phyloP scores from a whole-genome alignment of 2,113 vertebrate genomes.

The Calypte anna region DNA sequence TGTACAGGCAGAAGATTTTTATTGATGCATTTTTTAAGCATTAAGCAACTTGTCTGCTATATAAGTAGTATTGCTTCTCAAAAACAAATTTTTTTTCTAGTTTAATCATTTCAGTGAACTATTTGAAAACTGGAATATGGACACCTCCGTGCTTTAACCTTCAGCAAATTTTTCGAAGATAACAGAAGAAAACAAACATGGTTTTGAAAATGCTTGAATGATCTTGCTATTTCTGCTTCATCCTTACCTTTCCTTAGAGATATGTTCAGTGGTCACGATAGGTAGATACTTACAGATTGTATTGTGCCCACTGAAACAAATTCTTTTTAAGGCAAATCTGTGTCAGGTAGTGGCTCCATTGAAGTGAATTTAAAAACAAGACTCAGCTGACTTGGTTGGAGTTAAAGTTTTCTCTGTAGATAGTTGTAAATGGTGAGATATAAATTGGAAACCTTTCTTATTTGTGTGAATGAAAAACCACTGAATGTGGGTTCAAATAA shows the following conservation, averaged over 20 bases:
- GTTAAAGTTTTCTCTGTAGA: neutral
- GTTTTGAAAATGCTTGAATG: neutral
- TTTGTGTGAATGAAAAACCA: neutral
- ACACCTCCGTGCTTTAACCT: neutral
- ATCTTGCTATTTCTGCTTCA: neutral
- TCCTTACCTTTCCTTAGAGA: neutral
- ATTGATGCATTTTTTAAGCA: neutral
- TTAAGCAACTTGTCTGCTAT: neutral
- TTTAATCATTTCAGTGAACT: neutral
- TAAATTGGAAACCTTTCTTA: neutral
- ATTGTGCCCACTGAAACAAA: neutral
- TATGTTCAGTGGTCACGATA: neutral
- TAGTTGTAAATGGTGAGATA: neutral
- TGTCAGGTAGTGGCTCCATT: neutral
- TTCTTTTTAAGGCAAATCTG: neutral
- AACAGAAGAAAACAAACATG: neutral
- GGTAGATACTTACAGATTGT: neutral
- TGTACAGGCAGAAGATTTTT: neutral
- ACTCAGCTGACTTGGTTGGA: neutral
- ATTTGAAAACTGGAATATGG: neutral
- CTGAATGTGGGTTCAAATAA: neutral
- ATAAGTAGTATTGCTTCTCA: neutral
- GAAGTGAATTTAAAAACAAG: neutral
- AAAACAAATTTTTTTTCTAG: neutral
- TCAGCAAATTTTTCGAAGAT: neutral